Evolutionary conservation across 2,888 invertebrate species (phyloP), one percentile per base, ranked within the genome.

Genomic region (Trichacis sp.): DNA sequence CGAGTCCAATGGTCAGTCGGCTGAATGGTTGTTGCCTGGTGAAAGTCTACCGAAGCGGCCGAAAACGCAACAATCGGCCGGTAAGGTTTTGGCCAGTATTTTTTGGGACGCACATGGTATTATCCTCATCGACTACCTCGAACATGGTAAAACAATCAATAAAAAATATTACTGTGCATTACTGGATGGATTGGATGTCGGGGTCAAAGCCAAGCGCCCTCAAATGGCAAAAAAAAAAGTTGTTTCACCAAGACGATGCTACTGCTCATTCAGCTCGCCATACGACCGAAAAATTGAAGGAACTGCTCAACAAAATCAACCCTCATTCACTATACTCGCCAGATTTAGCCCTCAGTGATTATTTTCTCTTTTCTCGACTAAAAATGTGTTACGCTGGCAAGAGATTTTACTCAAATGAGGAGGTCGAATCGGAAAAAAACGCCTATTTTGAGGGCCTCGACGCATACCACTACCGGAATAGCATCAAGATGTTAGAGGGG

Each of bases 91-190:
- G 76, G 74, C 74, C 14, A 69, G 73, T 2, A 68, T 77, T 64
- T 78, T 80, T 67, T 78, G 76, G 77, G 75, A 80, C 77, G 53
- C 71, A 11, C 66, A 70, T 40, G 74, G 74, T 15, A 60, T 80
- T 11, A 68, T 80, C 6, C 66, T 68, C 60, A 75, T 76, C 45
- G 77, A 81, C 51, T 77, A 76, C 62, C 71, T 80, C 18, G 46
- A 76, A 67, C 76, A 77, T 50, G 73, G 74, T 30, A 75, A 69
- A 72, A 77, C 74, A 1, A 73, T 33, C n/a, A 33, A 3, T 11
- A 9, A 9, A 3, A 9, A 33, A 3, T 33, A 33, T n/a, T 33
- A 33, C 33, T 45, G 45, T 17, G 53, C 45, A 18, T 71, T 73
- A 67, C 61, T 78, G 65, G 63, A 68, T 24, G 69, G 64, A 29